phyloP scores from a whole-genome alignment of 2,888 invertebrate genomes.

The Drosophila kokeensis region DNA sequence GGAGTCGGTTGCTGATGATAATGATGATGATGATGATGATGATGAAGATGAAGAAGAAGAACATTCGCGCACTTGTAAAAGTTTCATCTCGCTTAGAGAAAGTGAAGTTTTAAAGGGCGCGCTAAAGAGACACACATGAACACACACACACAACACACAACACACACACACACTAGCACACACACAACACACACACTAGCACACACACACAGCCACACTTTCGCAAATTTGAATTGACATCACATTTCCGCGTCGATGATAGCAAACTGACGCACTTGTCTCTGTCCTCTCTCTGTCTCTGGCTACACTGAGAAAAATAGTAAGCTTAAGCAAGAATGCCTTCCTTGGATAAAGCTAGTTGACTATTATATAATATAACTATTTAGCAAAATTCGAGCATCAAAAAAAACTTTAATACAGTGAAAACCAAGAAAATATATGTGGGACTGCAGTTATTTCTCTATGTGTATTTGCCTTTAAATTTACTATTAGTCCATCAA shows the following conservation, averaged over 20 bases:
- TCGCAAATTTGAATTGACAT: slow-evolving; percentile 76
- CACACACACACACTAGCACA: slow-evolving; percentile 1
- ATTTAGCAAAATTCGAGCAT: background rate
- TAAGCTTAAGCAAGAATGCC: no score
- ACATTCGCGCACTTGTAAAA: slow-evolving; percentile 65
- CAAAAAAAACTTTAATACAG: background rate
- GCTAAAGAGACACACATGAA: slow-evolving; percentile 19
- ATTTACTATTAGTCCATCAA: background rate
- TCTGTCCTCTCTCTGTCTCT: slow-evolving; percentile 7
- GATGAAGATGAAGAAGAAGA: slow-evolving; percentile 17
- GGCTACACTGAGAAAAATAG: slow-evolving; percentile 29
- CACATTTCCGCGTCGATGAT: slow-evolving; percentile 74
- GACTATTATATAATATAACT: background rate
- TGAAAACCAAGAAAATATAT: background rate
- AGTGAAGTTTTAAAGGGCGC: slow-evolving; percentile 17
- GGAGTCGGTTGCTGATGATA: slow-evolving; percentile 1
- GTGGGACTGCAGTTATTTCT: background rate
- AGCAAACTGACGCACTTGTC: slow-evolving; percentile 38
- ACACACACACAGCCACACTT: slow-evolving; percentile 28
- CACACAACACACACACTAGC: slow-evolving; percentile 8
- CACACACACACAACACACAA: slow-evolving; percentile 6
- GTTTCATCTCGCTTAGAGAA: slow-evolving; percentile 45
- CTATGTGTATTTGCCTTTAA: slow-evolving; percentile 17
- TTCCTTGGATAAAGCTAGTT: background rate
- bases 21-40: background rate